Base-by-base conservation (phyloP, 2,888 invertebrate species). In the Alloscopus bannaensis region DNA sequence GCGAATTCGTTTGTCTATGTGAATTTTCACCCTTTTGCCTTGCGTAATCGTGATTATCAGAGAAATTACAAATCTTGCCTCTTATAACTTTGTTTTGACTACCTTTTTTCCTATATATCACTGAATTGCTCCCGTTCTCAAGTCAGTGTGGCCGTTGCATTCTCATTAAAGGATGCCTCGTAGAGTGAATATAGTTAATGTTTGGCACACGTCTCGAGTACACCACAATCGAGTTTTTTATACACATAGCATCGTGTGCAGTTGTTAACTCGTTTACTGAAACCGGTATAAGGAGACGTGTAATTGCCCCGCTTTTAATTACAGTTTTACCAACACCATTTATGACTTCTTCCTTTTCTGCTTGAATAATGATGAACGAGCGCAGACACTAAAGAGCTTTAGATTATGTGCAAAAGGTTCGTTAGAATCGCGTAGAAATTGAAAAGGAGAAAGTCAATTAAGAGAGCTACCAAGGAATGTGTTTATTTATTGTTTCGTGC, bases 321-420 rank as follows among this genome's bases (percentile, higher is more conserved):
- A 65, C 72, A 52, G 29, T 36, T 65, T 72, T 55, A 45, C 55
- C 57, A 72, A 65, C 62, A 62, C 52, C 52, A 42, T 65, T 55
- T 70, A 22, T 52, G 71, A 52, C 62, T 72, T 72, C 62, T 72
- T 72, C 71, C 71, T 72, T 72, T 40, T 45, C 26, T 60, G 69
- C 57, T 24, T 57, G 57, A 55, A 55, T 40, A n/a, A n/a, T n/a
- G 26, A 31, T 52, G 31, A 18, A 24, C 36, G 28, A 55, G 26
- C 1, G 59, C 22, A 52, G 22, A n/a, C 6, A 8, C 29, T 47
- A 50, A 50, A 26, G 20, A 47, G 13, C n/a, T 6, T 45, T 62
- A 62, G 18, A 18, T 22, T 16, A 24, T 16, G n/a, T 28, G 28
- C n/a, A n/a, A n/a, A n/a, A n/a, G n/a, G n/a, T n/a, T n/a, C n/a